Evolutionary conservation across 2,113 vertebrate genomes (phyloP), one percentile per base, ranked within the genome.

Genomic region (Caranx melampygus): DNA sequence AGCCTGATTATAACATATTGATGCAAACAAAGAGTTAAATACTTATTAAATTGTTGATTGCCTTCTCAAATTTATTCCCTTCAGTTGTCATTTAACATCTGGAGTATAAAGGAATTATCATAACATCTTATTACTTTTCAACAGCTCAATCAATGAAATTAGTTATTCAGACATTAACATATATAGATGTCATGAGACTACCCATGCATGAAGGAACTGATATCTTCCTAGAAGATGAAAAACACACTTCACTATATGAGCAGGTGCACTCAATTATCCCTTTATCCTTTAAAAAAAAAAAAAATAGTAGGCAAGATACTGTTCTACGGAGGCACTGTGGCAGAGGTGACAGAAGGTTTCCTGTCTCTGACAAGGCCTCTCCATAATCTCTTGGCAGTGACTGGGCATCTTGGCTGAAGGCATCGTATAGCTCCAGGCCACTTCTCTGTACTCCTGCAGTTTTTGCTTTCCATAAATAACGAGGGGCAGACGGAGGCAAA

Each of bases 381-480:
- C 79, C 52, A 37, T 90, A 91, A 86, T 88, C 69, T 87, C 73
- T 65, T 87, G 84, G 88, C 89, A 62, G 54, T 67, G 26, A 75
- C 72, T 58, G 79, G 88, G 60, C 62, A 64, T 49, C 67, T 75
- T 82, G 73, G 84, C 88, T 78, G 51, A 61, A 55, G 86, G 84
- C 62, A 75, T 65, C 51, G 63, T 82, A 45, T 74, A 69, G 80
- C 89, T 90, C 81, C 72, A 35, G 75, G 87, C 82, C 65, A 78
- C 69, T 75, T 86, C 84, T 76, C 64, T 73, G 81, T 72, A 72
- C 81, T 85, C 66, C 85, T 80, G 66, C 85, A 83, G 77, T 88
- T 88, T 90, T 79, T 85, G 73, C 65, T 42, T 76, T 73, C 86
- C 88, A 89, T 83, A 92, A 93, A 93, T 92, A 93, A 92, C 86